Conservation (phyloP, 2,797 vertebrate genomes). For the Pipistrellus kuhlii region DNA sequence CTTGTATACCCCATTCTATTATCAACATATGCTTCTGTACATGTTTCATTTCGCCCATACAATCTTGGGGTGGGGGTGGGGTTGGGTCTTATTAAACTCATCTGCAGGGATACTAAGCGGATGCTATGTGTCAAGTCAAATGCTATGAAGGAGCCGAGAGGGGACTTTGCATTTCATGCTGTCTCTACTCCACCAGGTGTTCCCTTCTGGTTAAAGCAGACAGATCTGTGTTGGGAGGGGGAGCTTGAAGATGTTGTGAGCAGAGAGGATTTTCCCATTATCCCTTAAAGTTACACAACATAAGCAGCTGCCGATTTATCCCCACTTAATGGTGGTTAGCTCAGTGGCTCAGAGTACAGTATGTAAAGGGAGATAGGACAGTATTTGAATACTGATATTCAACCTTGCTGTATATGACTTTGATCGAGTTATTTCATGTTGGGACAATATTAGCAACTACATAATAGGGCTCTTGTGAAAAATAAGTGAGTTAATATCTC, state of each 20-base stretch:
- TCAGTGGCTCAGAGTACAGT: background rate
- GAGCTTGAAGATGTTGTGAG: background rate
- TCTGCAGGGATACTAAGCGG: background rate
- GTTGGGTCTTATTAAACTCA: background rate
- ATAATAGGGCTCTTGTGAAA: background rate
- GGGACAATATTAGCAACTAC: background rate
- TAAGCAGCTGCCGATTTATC: conserved; percentile 50
- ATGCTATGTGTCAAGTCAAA: background rate
- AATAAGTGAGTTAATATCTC: background rate
- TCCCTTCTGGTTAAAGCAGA: background rate
- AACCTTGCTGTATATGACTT: background rate
- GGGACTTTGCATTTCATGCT: background rate
- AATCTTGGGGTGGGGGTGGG: background rate
- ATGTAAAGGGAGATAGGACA: background rate
- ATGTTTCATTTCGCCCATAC: background rate
- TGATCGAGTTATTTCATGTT: background rate
- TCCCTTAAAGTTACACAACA: conserved; percentile 34
- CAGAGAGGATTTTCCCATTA: conserved; percentile 39
- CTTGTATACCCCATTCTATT: background rate
- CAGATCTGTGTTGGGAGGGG: background rate
- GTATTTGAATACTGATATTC: background rate
- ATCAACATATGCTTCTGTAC: background rate
- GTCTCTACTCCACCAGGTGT: background rate
- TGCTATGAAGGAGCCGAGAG: too few species aligned
- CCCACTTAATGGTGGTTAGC: background rate